Base-by-base conservation (phyloP, 2,888 invertebrate genomes). In the Coleophora deauratella region DNA sequence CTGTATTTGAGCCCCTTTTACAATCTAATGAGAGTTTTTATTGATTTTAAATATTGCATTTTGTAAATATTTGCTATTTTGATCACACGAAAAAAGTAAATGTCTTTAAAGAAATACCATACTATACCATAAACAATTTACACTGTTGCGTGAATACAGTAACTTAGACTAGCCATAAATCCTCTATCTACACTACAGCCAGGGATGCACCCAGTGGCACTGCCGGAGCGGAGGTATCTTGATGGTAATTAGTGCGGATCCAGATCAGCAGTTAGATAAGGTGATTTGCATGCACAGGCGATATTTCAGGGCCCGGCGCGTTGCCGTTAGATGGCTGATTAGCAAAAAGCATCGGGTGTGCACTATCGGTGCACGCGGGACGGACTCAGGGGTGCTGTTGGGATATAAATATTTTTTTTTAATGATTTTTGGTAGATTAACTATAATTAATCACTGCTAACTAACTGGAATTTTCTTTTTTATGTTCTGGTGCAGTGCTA, bases 211-310 rank as follows among this genome's bases (percentile, higher is more conserved):
- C 48, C 49, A 49, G 49, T 54, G 53, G 54, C 46, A 48, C 49
- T n/a, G n/a, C n/a, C n/a, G n/a, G n/a, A n/a, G n/a, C 49, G 43
- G 54, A 63, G 63, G 54, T 67, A 77, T 75, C 76, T 75, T 62
- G 68, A 66, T 69, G 53, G 72, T 67, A 76, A 78, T 81, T 77
- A 78, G 69, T 50, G 57, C 55, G 54, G 59, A 59, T 55, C 62
- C 59, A 69, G 72, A 75, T 77, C 71, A 65, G 62, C 70, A 72
- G 72, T 68, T 71, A 74, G 78, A 79, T 78, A 64, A 59, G 52
- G 41, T 53, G 52, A 75, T 78, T 75, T 66, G 67, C 78, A 78
- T 79, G 66, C 69, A 52, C 63, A 49, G 42, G 66, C 70, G 50
- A 70, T 76, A 71, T 72, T 54, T 75, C 66, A 72, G 57, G 49